Percentiles rank a stretch among this genome's conserved stretches.
Evolutionary conservation across 2,888 invertebrate species (phyloP).

Genomic region (Stenoptilia bipunctidactyla): DNA sequence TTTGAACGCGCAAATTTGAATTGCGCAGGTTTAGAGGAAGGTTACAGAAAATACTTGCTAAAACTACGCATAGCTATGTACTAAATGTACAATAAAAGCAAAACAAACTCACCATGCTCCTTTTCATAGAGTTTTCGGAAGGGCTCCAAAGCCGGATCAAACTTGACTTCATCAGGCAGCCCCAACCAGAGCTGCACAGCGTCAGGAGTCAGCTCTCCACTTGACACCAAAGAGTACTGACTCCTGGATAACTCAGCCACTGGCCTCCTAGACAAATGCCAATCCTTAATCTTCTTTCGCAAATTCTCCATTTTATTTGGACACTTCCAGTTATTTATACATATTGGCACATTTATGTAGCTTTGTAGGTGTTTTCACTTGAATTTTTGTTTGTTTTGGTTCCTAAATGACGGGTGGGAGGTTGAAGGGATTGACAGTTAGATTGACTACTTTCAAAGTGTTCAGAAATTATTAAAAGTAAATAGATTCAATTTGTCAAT

Average conservation of each 20-base stretch:
- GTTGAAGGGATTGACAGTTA: no score
- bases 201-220: slow-evolving; percentile 68
- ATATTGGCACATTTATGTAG: background rate
- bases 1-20: no score
- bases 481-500: no score
- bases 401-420: background rate
- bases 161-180: slow-evolving; percentile 74
- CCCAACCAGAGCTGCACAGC: slow-evolving; percentile 75
- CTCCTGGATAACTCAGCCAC: slow-evolving; percentile 54
- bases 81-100: no score
- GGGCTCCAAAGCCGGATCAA: slow-evolving; percentile 75
- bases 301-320: slow-evolving; percentile 33
- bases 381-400: background rate
- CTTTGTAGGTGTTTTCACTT: background rate
- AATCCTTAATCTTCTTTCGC: slow-evolving; percentile 32
- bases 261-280: slow-evolving; percentile 41
- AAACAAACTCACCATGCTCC: slow-evolving; percentile 41
- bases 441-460: no score
- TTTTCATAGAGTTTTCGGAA: slow-evolving; percentile 69
- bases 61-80: no score
- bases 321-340: background rate
- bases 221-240: slow-evolving; percentile 58
- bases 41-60: no score
- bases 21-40: no score
- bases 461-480: no score